Evolutionary conservation across 2,888 invertebrate species (phyloP).

Genomic region (Ochropacha duplaris): DNA sequence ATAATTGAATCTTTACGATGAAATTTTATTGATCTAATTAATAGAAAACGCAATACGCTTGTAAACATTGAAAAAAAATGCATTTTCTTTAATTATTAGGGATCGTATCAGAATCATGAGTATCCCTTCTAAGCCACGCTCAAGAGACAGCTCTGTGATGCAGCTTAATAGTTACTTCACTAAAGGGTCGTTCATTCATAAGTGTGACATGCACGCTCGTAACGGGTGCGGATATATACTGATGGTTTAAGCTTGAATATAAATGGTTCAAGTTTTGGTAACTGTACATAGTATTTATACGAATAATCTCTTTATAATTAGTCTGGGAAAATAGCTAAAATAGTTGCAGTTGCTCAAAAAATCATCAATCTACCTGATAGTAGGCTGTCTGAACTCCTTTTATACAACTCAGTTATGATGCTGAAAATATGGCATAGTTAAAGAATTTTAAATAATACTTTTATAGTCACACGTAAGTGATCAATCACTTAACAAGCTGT

Average conservation of each 20-base stretch:
- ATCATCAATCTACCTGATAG: too few species aligned
- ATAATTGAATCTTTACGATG: too few species aligned
- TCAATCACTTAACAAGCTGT: not conserved
- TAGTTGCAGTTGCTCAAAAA: too few species aligned
- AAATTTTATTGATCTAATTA: too few species aligned
- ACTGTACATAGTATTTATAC: not conserved
- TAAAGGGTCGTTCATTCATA: slow-evolving; percentile 4
- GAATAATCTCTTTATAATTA: too few species aligned
- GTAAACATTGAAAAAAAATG: not conserved
- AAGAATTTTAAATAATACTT: not conserved
- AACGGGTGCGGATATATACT: not conserved
- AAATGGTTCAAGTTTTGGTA: not conserved
- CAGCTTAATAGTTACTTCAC: slow-evolving; percentile 4
- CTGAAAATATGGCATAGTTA: not conserved
- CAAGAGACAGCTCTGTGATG: slow-evolving; percentile 1
- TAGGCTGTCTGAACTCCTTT: too few species aligned
- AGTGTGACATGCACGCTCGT: not conserved
- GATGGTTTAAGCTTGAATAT: not conserved
- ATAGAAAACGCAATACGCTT: too few species aligned
- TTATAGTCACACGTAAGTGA: not conserved
- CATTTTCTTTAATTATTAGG: not conserved
- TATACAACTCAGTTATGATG: too few species aligned
- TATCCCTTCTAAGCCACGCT: slow-evolving; percentile 2
- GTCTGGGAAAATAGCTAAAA: too few species aligned
- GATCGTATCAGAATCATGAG: not conserved